Evolutionary conservation across 2,888 invertebrate genomes (phyloP).

Genomic region (Malthinus seriepunctatus): DNA sequence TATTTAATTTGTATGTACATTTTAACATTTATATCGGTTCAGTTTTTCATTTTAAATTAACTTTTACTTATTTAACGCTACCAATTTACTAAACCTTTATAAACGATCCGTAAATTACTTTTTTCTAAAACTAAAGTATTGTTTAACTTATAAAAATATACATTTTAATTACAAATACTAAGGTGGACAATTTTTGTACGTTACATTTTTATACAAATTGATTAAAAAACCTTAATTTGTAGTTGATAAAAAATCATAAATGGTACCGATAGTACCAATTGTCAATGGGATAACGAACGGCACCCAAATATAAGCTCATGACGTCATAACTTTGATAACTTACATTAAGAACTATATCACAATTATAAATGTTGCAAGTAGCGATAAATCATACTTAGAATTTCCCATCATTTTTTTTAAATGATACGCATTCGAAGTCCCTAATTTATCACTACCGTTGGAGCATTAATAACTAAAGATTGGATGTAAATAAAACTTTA

Average conservation of each 20-base stretch:
- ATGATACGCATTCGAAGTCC: neutral
- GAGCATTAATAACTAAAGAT: neutral
- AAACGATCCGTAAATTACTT: neutral
- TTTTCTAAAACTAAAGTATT: neutral
- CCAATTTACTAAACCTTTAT: too few relatives aligned
- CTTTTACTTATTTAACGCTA: neutral
- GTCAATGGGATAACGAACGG: neutral
- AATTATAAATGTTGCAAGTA: constrained; percentile 13
- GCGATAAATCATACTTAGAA: too few relatives aligned
- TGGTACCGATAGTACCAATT: neutral
- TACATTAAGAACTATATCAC: constrained; percentile 7
- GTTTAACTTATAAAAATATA: neutral
- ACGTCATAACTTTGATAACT: neutral
- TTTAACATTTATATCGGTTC: too few relatives aligned
- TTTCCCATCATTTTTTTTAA: neutral
- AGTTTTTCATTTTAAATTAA: too few relatives aligned
- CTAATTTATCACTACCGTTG: neutral
- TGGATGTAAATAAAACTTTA: constrained; percentile 42
- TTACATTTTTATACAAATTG: neutral
- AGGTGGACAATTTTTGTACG: neutral
- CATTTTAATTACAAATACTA: neutral
- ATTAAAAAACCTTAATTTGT: neutral
- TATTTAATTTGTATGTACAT: too few relatives aligned
- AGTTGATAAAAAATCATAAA: too few relatives aligned
- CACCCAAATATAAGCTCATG: too few relatives aligned